Evolutionary conservation across 1,140 invertebrate genomes (phyloP).

Genomic region (Drosophila sp.): DNA sequence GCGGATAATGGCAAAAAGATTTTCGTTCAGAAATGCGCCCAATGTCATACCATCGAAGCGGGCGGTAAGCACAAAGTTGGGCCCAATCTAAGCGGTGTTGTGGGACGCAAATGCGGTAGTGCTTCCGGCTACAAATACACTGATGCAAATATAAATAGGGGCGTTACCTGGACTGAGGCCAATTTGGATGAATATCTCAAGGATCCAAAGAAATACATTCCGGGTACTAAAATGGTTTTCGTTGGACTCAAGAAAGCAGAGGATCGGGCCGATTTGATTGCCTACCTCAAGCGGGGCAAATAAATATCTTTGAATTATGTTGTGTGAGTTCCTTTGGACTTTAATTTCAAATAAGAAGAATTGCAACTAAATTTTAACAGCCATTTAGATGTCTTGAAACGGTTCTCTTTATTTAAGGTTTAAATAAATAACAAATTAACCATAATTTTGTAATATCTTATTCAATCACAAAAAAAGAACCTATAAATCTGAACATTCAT

Average conservation of each 20-base stretch:
- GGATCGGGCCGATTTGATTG: constrained; percentile 90
- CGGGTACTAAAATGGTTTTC: constrained; percentile 94
- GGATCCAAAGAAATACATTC: constrained; percentile 93
- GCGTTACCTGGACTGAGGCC: constrained; percentile 83
- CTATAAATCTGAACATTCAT: too few relatives aligned
- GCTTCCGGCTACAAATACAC: constrained; percentile 91
- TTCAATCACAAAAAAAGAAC: too few relatives aligned
- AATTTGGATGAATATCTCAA: constrained; percentile 88
- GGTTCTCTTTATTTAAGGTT: too few relatives aligned
- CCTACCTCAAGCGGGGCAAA: constrained; percentile 84
- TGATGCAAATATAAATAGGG: constrained; percentile 93
- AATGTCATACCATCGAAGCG: constrained; percentile 93
- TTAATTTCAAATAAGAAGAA: not conserved
- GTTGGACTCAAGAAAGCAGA: constrained; percentile 90
- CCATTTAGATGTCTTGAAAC: too few relatives aligned
- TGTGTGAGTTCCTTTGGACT: not conserved
- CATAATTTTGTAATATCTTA: not conserved
- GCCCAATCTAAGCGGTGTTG: constrained; percentile 93
- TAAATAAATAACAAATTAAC: constrained; percentile 5
- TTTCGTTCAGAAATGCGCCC: constrained; percentile 93
- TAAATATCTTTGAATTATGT: constrained; percentile 4
- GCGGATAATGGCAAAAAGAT: constrained; percentile 95
- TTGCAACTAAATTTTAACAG: too few relatives aligned
- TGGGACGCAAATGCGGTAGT: constrained; percentile 94
- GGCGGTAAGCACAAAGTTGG: constrained; percentile 95